Percentiles rank a stretch among this genome's conserved stretches.
phyloP scores from a whole-genome alignment of 92 coral and sea anemone genomes.

The Ricordea florida region DNA sequence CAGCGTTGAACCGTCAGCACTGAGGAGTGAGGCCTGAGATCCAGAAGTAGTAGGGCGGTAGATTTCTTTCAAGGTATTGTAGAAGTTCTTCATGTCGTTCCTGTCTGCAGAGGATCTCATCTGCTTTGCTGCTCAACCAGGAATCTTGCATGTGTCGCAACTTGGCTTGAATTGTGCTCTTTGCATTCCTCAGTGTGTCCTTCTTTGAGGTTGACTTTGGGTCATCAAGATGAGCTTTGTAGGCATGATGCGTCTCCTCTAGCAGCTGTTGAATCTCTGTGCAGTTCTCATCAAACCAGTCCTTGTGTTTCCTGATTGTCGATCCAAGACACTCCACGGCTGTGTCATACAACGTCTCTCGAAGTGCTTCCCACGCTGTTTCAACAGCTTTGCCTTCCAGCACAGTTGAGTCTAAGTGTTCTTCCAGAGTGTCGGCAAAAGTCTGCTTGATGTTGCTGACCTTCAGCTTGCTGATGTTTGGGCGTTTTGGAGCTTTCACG shows the following conservation, averaged over 20 bases:
- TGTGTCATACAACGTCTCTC: background rate
- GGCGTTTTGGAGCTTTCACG: slow-evolving; percentile 11
- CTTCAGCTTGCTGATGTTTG: too few species aligned
- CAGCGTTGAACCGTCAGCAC: background rate
- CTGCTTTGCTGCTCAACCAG: background rate
- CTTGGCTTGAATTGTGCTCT: background rate
- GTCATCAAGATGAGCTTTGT: background rate
- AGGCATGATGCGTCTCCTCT: background rate
- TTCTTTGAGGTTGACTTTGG: background rate
- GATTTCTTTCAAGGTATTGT: background rate
- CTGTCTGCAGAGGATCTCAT: background rate
- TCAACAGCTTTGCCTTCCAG: background rate
- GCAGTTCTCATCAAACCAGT: background rate
- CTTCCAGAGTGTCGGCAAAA: background rate
- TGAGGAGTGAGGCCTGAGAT: background rate
- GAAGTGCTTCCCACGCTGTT: slow-evolving; percentile 28
- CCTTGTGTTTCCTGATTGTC: slow-evolving; percentile 25
- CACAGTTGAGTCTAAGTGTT: background rate
- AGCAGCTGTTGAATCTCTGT: background rate
- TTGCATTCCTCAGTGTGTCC: background rate
- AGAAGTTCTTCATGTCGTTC: slow-evolving; percentile 1
- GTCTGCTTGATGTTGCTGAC: too few species aligned
- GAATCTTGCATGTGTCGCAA: background rate
- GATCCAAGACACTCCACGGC: slow-evolving; percentile 27
- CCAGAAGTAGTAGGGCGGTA: background rate